A percentile compares a stretch with the other conserved stretches of the same genome.
Evolutionary conservation across 2,888 invertebrate species (phyloP).

Genomic region (Glyphotaelius pellucidus): DNA sequence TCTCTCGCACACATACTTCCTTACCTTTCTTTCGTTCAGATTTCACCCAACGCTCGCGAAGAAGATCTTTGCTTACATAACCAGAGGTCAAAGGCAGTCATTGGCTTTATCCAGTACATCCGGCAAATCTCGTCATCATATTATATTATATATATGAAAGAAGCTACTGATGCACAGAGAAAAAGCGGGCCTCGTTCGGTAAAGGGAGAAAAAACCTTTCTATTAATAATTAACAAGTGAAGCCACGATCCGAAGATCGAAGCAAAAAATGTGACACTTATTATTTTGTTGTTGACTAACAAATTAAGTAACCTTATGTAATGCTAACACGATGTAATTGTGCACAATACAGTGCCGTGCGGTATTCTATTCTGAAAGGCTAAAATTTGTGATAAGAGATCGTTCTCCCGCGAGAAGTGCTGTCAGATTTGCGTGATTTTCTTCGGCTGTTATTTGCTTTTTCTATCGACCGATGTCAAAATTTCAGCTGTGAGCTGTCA

Average conservation of each 20-base stretch:
- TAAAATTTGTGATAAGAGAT: no score
- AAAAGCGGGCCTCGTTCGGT: not conserved
- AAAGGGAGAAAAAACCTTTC: not conserved
- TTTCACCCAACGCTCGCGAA: not conserved
- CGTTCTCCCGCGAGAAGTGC: no score
- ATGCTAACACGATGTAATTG: not conserved
- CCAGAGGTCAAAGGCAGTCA: slow-evolving; percentile 28
- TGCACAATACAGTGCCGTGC: not conserved
- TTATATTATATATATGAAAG: not conserved
- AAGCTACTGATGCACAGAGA: not conserved
- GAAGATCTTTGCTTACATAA: not conserved
- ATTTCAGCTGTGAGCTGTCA: no score
- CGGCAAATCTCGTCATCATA: not conserved
- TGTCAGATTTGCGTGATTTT: no score
- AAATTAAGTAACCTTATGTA: not conserved
- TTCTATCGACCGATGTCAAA: no score
- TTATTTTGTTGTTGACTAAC: not conserved
- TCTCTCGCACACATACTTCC: not conserved
- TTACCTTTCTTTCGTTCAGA: not conserved
- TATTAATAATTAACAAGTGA: not conserved
- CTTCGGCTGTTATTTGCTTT: no score
- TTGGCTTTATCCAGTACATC: not conserved
- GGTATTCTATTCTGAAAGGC: not conserved
- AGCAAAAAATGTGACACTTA: slow-evolving; percentile 31
- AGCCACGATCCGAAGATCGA: not conserved